Percentiles rank a stretch among this genome's conserved stretches.
phyloP scores from a whole-genome alignment of 2,797 vertebrate species.

The Sebastes variabilis region DNA sequence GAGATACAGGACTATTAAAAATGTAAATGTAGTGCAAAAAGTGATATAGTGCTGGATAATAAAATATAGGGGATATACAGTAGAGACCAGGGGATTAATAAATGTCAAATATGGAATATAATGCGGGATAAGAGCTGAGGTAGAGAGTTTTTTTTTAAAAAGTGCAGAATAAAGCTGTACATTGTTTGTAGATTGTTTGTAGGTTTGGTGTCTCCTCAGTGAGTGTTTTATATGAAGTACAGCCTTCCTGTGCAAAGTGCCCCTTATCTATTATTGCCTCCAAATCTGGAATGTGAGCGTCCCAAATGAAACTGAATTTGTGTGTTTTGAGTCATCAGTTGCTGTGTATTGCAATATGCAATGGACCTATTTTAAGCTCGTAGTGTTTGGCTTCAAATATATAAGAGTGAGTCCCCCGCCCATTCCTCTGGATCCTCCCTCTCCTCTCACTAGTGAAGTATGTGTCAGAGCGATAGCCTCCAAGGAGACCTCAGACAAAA shows the following conservation, averaged over 20 bases:
- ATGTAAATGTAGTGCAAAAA: no score
- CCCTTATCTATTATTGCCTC: not conserved
- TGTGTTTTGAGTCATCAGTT: conserved; percentile 56
- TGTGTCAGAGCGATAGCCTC: conserved; percentile 61
- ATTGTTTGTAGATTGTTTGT: no score
- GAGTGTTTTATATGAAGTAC: conserved; percentile 20
- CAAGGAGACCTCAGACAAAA: conserved; percentile 55
- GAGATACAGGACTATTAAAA: no score
- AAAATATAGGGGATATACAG: no score
- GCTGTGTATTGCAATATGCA: conserved; percentile 27
- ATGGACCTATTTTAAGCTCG: conserved; percentile 77
- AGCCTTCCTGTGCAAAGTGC: not conserved
- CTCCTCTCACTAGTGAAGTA: conserved; percentile 69
- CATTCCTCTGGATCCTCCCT: conserved; percentile 71
- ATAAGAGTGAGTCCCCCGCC: conserved; percentile 76
- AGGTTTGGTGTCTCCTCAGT: not conserved
- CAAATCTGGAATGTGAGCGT: conserved; percentile 10
- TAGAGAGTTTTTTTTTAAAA: no score
- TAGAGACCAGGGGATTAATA: no score
- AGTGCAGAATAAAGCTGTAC: no score
- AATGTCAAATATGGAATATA: no score
- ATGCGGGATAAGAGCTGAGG: no score
- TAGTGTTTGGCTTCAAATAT: conserved; percentile 65
- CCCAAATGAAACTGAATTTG: not conserved
- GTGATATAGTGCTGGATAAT: no score